phyloP scores from a whole-genome alignment of 2,797 vertebrate genomes.

The Macropodus opercularis region DNA sequence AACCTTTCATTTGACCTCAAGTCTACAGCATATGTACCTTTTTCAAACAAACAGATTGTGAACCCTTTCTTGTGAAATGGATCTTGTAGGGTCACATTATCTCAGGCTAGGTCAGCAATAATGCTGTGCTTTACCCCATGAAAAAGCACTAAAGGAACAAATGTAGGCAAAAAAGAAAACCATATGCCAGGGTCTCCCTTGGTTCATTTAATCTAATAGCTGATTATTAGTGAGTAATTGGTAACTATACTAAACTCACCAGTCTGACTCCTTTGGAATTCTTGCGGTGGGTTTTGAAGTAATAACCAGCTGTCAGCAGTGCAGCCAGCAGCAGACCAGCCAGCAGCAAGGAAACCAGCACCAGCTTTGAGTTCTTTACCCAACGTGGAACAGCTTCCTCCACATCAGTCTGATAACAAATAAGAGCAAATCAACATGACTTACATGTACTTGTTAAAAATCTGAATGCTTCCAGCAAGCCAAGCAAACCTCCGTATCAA shows the following conservation, averaged over 20 bases:
- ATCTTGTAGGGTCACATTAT: not conserved
- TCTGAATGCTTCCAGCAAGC: not conserved
- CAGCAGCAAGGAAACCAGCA: slow-evolving; percentile 89
- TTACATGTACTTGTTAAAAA: too few species aligned
- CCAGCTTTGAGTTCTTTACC: slow-evolving; percentile 82
- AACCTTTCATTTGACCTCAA: slow-evolving; percentile 32
- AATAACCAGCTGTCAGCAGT: slow-evolving; percentile 86
- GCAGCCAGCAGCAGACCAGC: slow-evolving; percentile 87
- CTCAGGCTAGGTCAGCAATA: not conserved
- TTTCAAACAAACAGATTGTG: slow-evolving; percentile 15
- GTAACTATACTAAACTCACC: slow-evolving; percentile 83
- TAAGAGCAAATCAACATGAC: slow-evolving; percentile 1
- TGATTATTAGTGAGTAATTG: too few species aligned
- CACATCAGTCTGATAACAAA: slow-evolving; percentile 68
- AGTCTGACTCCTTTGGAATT: slow-evolving; percentile 89
- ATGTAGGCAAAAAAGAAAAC: not conserved
- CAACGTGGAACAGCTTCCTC: slow-evolving; percentile 66
- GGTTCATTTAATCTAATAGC: not conserved
- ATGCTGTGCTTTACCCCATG: slow-evolving; percentile 3
- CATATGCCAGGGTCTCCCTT: not conserved
- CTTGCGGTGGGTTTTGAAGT: slow-evolving; percentile 87
- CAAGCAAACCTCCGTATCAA: not conserved
- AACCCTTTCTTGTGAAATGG: slow-evolving; percentile 25
- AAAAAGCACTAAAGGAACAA: not conserved
- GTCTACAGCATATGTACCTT: slow-evolving; percentile 27